Base-by-base conservation (phyloP, 2,113 vertebrate genomes). In the Pedionomus torquatus region DNA sequence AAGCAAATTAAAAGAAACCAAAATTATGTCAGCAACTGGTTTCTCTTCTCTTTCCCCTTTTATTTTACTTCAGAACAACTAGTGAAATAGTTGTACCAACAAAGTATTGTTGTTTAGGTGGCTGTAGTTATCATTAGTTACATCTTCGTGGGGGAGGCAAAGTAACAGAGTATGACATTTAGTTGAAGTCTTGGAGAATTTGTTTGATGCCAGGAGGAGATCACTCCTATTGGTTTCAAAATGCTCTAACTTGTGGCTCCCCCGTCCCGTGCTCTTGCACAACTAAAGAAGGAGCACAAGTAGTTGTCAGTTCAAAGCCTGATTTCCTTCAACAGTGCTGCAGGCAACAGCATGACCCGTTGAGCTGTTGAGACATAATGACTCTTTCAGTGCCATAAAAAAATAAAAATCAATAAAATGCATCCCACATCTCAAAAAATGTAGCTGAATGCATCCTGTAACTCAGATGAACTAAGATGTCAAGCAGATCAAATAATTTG, bases 361-460 rank as follows among this genome's bases (percentile, higher is more conserved):
- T 96, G 64, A 71, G 35, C 79, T 70, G n/a, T 51, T 83, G 83
- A 88, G 44, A 79, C 65, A 52, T 54, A 94, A 90, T 63, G 44
- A 63, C 39, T 79, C 12, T 70, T 85, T 46, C 87, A 49, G 64
- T 72, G 55, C 17, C 51, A 96, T 96, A 88, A 93, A 74, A 87
- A 91, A 93, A 83, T 37, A 84, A 89, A 95, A 96, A 92, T 95
- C 46, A 94, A 69, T 66, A 75, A 60, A 95, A 89, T 69, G 35
- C 31, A 89, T 33, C 10, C 21, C 20, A 39, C 81, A 68, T 87
- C 37, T 88, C 41, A 87, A 89, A 92, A 65, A 95, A 71, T 78
- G 18, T 14, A 63, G 37, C 55, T 84, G 51, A 89, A 66, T 49
- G 35, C 18, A 46, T 51, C 26, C 49, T 68, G 63, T 79, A 87